Base-by-base conservation (phyloP, 2,888 invertebrate genomes). In the Subacronicta megacephala region DNA sequence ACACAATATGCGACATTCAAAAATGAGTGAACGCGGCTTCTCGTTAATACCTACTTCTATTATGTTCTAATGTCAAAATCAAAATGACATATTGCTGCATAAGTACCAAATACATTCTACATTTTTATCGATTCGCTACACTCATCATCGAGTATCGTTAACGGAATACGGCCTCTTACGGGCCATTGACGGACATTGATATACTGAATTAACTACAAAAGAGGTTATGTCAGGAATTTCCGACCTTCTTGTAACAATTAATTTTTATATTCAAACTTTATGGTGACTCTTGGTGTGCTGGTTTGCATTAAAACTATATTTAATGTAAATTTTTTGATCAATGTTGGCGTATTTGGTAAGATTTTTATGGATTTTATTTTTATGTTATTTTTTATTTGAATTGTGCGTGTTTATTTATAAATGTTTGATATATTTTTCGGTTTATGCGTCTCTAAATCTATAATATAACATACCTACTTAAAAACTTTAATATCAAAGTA, bases 171-270 rank as follows among this genome's bases (percentile, higher is more conserved):
- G 20, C 20, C 20, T 6, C 20, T 20, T 20, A 9, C 9, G 52
- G 26, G 13, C 41, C 17, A 62, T 68, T 49, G 72, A 70, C 52
- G 46, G 31, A 26, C 29, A 66, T 66, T 47, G 16, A 67, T 46
- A 67, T 46, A 54, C 53, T 33, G 61, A 15, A 31, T 41, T 50
- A 35, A 44, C 23, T 53, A 62, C 41, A 51, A 50, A 45, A 47
- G 62, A 40, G 57, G 68, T 56, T 62, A 74, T 72, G 62, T 44
- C 37, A 66, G 29, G 66, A 74, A 72, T 72, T 66, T 70, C 74
- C 46, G 66, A 38, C 37, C 55, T 56, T 62, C 64, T 69, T 44
- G 57, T 69, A 47, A 57, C 58, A 63, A 66, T 69, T 63, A 69
- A 66, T 69, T 62, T 62, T 50, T 62, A 56, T 46, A 46, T 62